phyloP scores from a whole-genome alignment of 2,113 vertebrate genomes.

The Panthera tigris region DNA sequence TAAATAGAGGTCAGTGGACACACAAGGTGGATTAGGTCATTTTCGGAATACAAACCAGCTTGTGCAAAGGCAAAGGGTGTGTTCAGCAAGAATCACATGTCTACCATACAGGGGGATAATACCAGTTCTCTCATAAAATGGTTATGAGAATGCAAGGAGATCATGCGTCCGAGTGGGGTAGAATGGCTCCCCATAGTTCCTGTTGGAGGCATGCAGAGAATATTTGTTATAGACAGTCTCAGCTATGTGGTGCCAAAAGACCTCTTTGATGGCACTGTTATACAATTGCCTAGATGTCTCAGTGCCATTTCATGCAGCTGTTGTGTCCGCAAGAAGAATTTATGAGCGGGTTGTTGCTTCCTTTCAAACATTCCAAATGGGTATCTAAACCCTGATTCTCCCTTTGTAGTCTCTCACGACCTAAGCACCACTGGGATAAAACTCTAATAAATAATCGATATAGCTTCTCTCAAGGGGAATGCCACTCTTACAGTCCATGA shows the following conservation, averaged over 20 bases:
- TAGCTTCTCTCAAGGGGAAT: conserved; percentile 13
- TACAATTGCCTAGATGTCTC: background rate
- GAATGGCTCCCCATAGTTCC: background rate
- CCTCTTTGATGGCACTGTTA: background rate
- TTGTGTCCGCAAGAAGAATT: conserved; percentile 38
- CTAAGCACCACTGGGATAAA: conserved; percentile 11
- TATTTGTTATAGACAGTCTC: background rate
- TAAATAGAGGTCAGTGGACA: background rate
- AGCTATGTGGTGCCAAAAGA: background rate
- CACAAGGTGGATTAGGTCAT: background rate
- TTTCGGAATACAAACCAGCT: background rate
- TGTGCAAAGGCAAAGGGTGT: background rate
- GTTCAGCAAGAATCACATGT: background rate
- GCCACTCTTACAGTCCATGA: background rate
- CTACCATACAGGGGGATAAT: background rate
- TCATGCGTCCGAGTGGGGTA: background rate
- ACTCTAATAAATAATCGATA: conserved; percentile 66
- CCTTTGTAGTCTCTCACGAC: background rate
- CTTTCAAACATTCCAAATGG: conserved; percentile 46
- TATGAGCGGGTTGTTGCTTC: background rate
- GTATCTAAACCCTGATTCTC: background rate
- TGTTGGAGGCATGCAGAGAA: background rate
- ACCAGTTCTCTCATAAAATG: background rate
- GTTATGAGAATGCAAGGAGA: background rate
- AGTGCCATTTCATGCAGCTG: background rate